Conservation (phyloP, 2,113 vertebrate genomes). For the Maylandia zebra region DNA sequence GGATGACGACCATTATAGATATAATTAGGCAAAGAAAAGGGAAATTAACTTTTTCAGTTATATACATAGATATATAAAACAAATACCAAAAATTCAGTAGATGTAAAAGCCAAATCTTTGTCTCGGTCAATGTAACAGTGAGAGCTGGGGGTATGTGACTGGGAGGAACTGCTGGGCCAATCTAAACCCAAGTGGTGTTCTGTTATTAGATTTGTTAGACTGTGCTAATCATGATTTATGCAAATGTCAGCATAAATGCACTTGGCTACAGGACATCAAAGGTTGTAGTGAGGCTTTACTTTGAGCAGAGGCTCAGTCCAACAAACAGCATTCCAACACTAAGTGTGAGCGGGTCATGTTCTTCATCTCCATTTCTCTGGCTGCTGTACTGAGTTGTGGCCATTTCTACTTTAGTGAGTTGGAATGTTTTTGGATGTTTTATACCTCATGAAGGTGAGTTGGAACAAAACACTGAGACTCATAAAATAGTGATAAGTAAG, state of each 20-base stretch:
- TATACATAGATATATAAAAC: background rate
- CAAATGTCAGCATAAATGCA: background rate
- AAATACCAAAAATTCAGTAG: background rate
- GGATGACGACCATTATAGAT: background rate
- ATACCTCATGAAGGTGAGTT: background rate
- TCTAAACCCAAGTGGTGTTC: background rate
- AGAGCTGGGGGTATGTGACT: background rate
- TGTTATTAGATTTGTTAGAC: background rate
- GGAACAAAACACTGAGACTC: background rate
- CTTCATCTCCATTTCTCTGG: background rate
- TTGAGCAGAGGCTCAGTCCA: background rate
- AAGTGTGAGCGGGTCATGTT: background rate
- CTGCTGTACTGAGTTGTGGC: accelerated
- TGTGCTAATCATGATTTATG: background rate
- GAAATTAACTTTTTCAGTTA: background rate
- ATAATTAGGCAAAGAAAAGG: background rate
- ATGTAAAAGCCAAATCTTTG: background rate
- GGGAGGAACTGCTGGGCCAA: background rate
- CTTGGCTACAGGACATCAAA: background rate
- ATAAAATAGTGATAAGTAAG: background rate
- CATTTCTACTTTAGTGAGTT: background rate
- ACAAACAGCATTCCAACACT: background rate
- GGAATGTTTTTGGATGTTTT: background rate
- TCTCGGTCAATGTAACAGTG: background rate
- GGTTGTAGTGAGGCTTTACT: background rate